A percentile compares a stretch with the other conserved stretches of the same genome.
Evolutionary conservation across 2,113 vertebrate species (phyloP).

Genomic region (Pollimyrus isidori): DNA sequence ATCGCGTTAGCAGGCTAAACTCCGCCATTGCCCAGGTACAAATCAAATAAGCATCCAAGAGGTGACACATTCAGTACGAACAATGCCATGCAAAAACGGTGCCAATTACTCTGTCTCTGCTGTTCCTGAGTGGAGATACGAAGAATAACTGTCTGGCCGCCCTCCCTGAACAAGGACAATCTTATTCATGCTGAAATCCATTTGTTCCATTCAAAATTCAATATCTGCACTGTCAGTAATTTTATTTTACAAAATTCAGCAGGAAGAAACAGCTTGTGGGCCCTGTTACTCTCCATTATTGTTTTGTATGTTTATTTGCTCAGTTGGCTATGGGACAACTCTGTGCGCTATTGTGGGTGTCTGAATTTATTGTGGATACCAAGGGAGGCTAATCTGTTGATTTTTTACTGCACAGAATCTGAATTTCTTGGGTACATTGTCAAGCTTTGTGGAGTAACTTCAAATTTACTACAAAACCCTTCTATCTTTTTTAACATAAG

Average conservation of each 20-base stretch:
- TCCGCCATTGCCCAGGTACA: not conserved
- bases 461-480: not conserved
- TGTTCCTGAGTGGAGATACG: conserved; percentile 14
- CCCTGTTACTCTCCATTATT: conserved; percentile 23
- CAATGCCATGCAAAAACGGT: conserved; percentile 6
- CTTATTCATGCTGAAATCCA: conserved; percentile 37
- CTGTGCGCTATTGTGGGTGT: conserved; percentile 22
- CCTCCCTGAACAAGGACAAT: conserved; percentile 32
- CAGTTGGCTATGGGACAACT: conserved; percentile 18
- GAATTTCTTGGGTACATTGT: not conserved
- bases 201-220: conserved; percentile 41
- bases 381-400: not conserved
- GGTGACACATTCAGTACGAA: conserved; percentile 14
- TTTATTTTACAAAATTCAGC: conserved; percentile 14
- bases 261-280: conserved; percentile 19
- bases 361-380: conserved; percentile 23
- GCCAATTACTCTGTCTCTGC: conserved; percentile 10
- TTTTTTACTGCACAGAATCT: not conserved
- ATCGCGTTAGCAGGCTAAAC: not conserved
- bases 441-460: not conserved
- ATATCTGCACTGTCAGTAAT: conserved; percentile 34
- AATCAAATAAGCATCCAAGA: not conserved
- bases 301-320: conserved; percentile 23
- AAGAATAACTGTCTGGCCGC: conserved; percentile 24
- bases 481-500: not conserved